These are phyloP conservation scores for Paedocypris sp. DNA, from an alignment of 2,113 vertebrate genomes.

Conservation along the genomic window DNA sequence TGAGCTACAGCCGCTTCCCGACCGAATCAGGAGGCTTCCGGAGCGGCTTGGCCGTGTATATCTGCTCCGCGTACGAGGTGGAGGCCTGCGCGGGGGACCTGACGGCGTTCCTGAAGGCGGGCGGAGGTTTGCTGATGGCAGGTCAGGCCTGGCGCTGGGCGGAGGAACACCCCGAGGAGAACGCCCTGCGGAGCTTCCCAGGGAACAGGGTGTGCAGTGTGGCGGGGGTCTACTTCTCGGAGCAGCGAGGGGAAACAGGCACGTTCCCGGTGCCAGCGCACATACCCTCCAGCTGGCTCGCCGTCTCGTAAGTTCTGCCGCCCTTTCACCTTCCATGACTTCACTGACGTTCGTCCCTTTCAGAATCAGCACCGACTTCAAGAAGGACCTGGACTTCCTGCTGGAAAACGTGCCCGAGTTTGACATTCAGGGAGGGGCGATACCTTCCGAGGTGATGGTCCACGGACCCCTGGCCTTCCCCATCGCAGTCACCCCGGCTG, in stretches of 20 bases:
- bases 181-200: slow-evolving; percentile 62
- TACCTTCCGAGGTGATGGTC: slow-evolving; percentile 53
- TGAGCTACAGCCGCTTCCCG: slow-evolving; percentile 40
- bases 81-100: slow-evolving; percentile 44
- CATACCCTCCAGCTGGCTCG: slow-evolving; percentile 69
- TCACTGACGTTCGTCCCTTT: background rate
- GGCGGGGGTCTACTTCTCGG: slow-evolving; percentile 76
- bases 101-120: slow-evolving; percentile 64
- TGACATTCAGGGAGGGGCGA: slow-evolving; percentile 25
- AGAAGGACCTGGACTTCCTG: slow-evolving; percentile 55
- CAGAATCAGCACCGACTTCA: slow-evolving; percentile 56
- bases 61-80: slow-evolving; percentile 62
- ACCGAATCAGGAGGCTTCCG: slow-evolving; percentile 46
- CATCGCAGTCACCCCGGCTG: slow-evolving; percentile 39
- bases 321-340: background rate
- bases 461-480: slow-evolving; percentile 61
- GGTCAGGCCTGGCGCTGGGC: slow-evolving; percentile 79
- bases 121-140: slow-evolving; percentile 74
- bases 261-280: slow-evolving; percentile 59
- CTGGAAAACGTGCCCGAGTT: slow-evolving; percentile 55
- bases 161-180: slow-evolving; percentile 49
- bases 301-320: slow-evolving; percentile 62
- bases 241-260: slow-evolving; percentile 47
- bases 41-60: slow-evolving; percentile 54
- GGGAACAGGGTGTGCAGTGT: slow-evolving; percentile 77